A percentile compares a stretch with the other conserved stretches of the same genome.
Conservation (phyloP, 2,888 invertebrate genomes). For the Sesia apiformis region DNA sequence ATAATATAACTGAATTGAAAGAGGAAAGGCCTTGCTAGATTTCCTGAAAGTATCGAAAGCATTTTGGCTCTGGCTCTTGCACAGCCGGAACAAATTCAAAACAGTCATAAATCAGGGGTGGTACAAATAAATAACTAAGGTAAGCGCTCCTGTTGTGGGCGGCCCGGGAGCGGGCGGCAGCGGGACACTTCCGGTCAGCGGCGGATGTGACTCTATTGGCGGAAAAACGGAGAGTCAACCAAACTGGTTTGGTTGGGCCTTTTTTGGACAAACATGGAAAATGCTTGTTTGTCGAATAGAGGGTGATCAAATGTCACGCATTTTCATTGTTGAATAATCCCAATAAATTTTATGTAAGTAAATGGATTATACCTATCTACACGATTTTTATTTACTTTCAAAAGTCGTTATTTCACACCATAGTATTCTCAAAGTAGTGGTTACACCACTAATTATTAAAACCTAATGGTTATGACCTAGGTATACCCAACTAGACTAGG, state of each 20-base stretch:
- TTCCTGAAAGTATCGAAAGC: slow-evolving; percentile 52
- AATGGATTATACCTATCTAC: no score
- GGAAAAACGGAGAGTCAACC: slow-evolving; percentile 55
- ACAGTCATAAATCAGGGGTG: slow-evolving; percentile 64
- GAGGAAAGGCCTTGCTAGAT: slow-evolving; percentile 32
- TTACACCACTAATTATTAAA: no score
- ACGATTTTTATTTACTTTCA: no score
- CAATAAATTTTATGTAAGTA: no score
- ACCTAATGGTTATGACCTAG: no score
- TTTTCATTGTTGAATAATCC: no score
- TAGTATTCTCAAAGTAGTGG: no score
- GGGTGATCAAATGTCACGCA: no score
- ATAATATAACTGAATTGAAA: slow-evolving; percentile 6
- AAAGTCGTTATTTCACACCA: no score
- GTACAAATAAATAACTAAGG: slow-evolving; percentile 72
- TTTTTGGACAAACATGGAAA: slow-evolving; percentile 55
- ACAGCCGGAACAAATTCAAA: slow-evolving; percentile 58
- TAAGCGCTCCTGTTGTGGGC: slow-evolving; percentile 70
- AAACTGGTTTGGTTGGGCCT: slow-evolving; percentile 48
- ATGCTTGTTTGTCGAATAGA: slow-evolving; percentile 10
- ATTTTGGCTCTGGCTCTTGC: slow-evolving; percentile 44
- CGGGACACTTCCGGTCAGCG: slow-evolving; percentile 53
- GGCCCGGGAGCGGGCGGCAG: slow-evolving; percentile 34
- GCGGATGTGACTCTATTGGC: slow-evolving; percentile 63
- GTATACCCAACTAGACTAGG: no score